Evolutionary conservation across 2,888 invertebrate species (phyloP).

Genomic region (Papilio elwesi): DNA sequence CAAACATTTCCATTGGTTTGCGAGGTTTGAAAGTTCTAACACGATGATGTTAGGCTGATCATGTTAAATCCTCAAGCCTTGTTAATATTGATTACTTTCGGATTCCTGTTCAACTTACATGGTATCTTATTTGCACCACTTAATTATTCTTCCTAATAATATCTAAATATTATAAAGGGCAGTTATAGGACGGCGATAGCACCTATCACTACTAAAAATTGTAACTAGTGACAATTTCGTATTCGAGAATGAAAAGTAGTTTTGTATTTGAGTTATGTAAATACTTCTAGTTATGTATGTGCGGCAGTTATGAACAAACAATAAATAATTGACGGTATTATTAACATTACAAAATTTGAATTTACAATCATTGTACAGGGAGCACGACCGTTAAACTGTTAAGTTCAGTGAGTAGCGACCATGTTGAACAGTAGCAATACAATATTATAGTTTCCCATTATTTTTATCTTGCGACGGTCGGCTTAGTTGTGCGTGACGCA

Average conservation of each 20-base stretch:
- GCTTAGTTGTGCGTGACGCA: conserved; percentile 76
- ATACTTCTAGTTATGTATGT: no score
- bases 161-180: no score
- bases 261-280: no score
- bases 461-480: conserved; percentile 65
- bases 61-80: not conserved
- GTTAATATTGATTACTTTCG: conserved; percentile 1
- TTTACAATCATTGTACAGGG: not conserved
- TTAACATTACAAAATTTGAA: not conserved
- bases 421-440: conserved; percentile 24
- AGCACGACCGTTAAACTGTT: conserved; percentile 7
- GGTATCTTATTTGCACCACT: not conserved
- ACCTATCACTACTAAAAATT: no score
- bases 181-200: no score
- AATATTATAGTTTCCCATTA: conserved; percentile 50
- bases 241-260: no score
- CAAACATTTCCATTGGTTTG: not conserved
- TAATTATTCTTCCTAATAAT: no score
- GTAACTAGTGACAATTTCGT: no score
- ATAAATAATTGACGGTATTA: not conserved
- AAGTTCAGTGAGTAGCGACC: conserved; percentile 8
- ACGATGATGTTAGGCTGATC: not conserved
- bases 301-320: not conserved
- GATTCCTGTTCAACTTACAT: not conserved
- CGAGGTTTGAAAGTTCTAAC: conserved; percentile 5